phyloP scores from a whole-genome alignment of 2,797 vertebrate species.

The Acrossocheilus fasciatus region DNA sequence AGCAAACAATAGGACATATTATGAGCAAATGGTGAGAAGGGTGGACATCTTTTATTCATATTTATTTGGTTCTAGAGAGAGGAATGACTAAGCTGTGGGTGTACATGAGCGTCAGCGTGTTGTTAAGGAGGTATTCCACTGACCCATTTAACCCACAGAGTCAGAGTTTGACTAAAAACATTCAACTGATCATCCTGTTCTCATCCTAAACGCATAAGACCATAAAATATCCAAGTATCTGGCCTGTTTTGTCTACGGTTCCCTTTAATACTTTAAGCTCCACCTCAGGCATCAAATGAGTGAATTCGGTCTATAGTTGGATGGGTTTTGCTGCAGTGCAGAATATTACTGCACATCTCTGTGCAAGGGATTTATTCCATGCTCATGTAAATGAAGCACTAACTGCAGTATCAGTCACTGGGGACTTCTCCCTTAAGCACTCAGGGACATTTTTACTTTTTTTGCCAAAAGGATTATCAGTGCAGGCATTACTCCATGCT shows the following conservation, averaged over 20 bases:
- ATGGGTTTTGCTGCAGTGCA: constrained; percentile 54
- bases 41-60: constrained; percentile 53
- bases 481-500: constrained; percentile 24
- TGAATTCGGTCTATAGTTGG: background rate
- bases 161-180: constrained; percentile 4
- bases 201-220: background rate
- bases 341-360: constrained; percentile 35
- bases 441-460: constrained; percentile 7
- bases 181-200: background rate
- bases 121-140: constrained; percentile 24
- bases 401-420: constrained; percentile 41
- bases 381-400: constrained; percentile 43
- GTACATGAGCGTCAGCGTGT: constrained; percentile 14
- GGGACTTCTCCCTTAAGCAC: constrained; percentile 28
- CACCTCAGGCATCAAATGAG: constrained; percentile 19
- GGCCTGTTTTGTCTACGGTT: background rate
- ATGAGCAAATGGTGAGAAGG: constrained; percentile 20
- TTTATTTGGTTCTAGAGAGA: constrained; percentile 1
- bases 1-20: constrained; percentile 23
- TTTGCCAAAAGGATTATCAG: constrained; percentile 36
- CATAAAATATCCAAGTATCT: background rate
- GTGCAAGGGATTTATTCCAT: constrained; percentile 38
- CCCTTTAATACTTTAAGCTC: constrained; percentile 32
- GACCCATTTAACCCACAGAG: constrained; percentile 20
- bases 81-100: constrained; percentile 17